Conservation (phyloP, 2,888 invertebrate species). For the Rotaria macrura region DNA sequence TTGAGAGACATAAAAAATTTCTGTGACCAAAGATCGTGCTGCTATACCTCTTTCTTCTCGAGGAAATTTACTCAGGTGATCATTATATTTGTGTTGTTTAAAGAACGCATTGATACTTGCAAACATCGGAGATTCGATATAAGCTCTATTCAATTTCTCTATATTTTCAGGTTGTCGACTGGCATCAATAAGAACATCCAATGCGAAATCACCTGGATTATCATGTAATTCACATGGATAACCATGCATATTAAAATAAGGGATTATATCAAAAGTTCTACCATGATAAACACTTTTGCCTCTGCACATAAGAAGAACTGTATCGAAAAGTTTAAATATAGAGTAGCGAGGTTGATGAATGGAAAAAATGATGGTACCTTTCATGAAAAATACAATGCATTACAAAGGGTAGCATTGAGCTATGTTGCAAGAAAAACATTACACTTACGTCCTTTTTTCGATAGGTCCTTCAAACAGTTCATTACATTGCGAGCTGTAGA, state of each 20-base stretch:
- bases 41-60: neutral
- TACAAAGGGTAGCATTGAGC: neutral
- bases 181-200: constrained; percentile 29
- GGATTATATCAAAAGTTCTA: constrained; percentile 34
- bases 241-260: neutral
- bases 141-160: neutral
- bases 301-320: constrained; percentile 42
- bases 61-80: neutral
- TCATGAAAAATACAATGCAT: constrained; percentile 39
- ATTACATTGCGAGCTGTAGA: constrained; percentile 50
- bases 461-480: constrained; percentile 37
- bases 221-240: neutral
- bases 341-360: constrained; percentile 37
- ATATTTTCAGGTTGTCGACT: neutral
- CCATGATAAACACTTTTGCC: constrained; percentile 48
- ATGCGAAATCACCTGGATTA: constrained; percentile 9
- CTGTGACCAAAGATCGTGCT: neutral
- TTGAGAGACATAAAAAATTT: constrained; percentile 2
- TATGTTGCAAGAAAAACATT: no score
- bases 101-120: neutral
- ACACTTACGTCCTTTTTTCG: neutral
- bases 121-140: neutral
- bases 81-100: no score
- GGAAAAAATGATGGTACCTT: constrained; percentile 41
- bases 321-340: constrained; percentile 39